Conservation (phyloP, 2,888 invertebrate genomes). For the Dryomyza anilis region DNA sequence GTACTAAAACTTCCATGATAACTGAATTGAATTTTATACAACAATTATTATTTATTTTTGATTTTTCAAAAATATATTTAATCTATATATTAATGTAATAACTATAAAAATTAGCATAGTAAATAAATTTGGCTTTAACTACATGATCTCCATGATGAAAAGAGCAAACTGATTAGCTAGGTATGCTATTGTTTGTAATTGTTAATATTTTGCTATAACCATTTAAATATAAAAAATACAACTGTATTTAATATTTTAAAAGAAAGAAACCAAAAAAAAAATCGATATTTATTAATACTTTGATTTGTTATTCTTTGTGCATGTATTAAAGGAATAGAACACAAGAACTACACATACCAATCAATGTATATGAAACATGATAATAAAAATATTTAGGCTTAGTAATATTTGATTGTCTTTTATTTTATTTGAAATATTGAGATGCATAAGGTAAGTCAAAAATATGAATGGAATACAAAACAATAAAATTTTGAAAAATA, state of each 20-base stretch:
- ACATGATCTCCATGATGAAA: too few species aligned
- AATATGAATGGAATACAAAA: too few species aligned
- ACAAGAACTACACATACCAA: not conserved
- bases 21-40: too few species aligned
- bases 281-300: not conserved
- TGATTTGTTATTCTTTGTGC: not conserved
- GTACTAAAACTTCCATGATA: too few species aligned
- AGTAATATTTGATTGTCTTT: not conserved
- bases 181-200: not conserved
- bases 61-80: not conserved
- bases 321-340: not conserved
- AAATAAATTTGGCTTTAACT: too few species aligned
- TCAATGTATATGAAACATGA: not conserved
- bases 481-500: too few species aligned
- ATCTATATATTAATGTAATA: too few species aligned
- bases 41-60: not conserved
- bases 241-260: not conserved
- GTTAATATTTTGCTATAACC: not conserved
- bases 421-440: too few species aligned
- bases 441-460: too few species aligned
- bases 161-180: too few species aligned
- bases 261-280: not conserved
- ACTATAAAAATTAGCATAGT: too few species aligned
- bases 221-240: not conserved
- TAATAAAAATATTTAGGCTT: not conserved